A percentile compares a stretch with the other conserved stretches of the same genome.
Conservation (phyloP, 2,888 invertebrate genomes). For the Drosophila flavopinicola region DNA sequence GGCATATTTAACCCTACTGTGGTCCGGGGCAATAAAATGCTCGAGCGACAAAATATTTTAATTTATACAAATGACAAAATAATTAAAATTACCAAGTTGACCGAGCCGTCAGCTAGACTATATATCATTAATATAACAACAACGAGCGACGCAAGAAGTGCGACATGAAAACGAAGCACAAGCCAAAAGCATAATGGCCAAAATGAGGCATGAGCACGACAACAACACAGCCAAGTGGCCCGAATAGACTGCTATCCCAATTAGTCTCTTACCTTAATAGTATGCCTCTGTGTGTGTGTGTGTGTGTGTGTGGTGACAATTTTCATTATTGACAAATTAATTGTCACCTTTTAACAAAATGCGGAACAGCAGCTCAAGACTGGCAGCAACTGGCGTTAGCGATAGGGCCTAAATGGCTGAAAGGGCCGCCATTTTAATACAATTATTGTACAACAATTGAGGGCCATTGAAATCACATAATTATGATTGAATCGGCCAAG, state of each 20-base stretch:
- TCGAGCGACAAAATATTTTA: constrained; percentile 64
- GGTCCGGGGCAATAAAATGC: constrained; percentile 24
- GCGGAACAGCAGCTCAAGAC: constrained; percentile 36
- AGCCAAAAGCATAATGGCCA: constrained; percentile 41
- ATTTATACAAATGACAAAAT: constrained; percentile 79
- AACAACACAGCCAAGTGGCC: constrained; percentile 2
- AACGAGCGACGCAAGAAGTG: constrained; percentile 23
- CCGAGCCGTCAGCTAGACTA: constrained; percentile 63
- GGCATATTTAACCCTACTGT: constrained; percentile 51
- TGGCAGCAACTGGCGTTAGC: neutral
- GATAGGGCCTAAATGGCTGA: constrained; percentile 11
- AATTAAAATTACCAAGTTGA: constrained; percentile 70
- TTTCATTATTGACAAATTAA: constrained; percentile 83
- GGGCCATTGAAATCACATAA: constrained; percentile 73
- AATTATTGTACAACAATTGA: constrained; percentile 48
- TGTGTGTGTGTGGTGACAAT: constrained; percentile 45
- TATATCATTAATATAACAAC: constrained; percentile 61
- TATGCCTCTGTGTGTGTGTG: neutral
- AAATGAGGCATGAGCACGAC: constrained; percentile 59
- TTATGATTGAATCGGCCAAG: constrained; percentile 70
- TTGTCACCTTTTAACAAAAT: constrained; percentile 83
- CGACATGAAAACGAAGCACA: constrained; percentile 37
- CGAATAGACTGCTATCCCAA: constrained; percentile 21
- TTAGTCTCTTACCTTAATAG: constrained; percentile 24
- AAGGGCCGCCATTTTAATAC: constrained; percentile 53